Conservation (phyloP, 2,113 vertebrate genomes). For the Ceyx melanurus region DNA sequence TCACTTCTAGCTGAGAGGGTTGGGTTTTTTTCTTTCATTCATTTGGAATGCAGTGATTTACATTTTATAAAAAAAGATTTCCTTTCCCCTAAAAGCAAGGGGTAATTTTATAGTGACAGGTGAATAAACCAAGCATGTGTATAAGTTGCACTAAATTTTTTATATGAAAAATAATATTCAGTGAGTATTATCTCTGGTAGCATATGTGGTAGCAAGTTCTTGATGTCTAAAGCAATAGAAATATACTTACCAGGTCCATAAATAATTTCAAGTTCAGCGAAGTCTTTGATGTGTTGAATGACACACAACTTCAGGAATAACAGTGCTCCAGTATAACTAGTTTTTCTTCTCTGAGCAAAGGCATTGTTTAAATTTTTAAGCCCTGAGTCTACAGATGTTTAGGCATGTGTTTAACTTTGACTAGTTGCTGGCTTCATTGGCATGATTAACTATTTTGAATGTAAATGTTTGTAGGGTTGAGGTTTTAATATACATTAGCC, state of each 20-base stretch:
- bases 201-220: not conserved
- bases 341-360: constrained; percentile 9
- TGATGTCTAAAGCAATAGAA: not conserved
- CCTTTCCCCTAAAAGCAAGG: not conserved
- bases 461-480: constrained; percentile 16
- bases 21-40: not conserved
- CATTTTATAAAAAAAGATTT: no score
- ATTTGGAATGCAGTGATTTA: not conserved
- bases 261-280: not conserved
- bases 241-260: not conserved
- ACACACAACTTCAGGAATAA: not conserved
- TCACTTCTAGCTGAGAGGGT: not conserved
- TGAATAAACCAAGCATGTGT: not conserved
- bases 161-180: not conserved
- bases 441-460: not conserved
- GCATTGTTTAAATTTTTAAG: constrained; percentile 22
- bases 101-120: not conserved
- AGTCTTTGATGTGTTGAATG: not conserved
- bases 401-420: not conserved
- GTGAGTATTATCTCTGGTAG: not conserved
- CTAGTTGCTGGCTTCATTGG: not conserved
- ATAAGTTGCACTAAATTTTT: not conserved
- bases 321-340: not conserved
- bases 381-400: constrained; percentile 12
- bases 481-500: not conserved